Base-by-base conservation (phyloP, 2,113 vertebrate species). In the Coreoperca whiteheadi region DNA sequence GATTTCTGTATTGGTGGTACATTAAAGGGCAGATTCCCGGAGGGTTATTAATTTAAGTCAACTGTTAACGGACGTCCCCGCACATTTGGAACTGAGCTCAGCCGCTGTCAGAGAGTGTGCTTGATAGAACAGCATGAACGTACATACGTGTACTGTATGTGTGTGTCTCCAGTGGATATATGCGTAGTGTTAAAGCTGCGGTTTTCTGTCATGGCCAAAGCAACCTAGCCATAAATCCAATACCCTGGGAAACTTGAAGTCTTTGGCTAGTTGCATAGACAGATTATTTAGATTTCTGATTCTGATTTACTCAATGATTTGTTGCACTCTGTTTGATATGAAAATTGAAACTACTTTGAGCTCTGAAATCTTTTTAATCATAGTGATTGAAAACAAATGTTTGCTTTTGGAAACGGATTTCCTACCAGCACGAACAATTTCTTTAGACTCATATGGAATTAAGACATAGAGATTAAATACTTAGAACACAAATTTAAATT, bases 311-410 rank as follows among this genome's bases (percentile, higher is more conserved):
- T 63, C 69, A 70, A 53, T 74, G 59, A 85, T 66, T 79, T 59
- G 11, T 78, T 82, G 30, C 41, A 28, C 50, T 69, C 12, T 65
- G 72, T 88, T 84, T 90, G 79, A 89, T 74, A 86, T 86, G 65
- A 77, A 86, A 81, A 65, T 37, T n/a, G 8, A 85, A 66, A 73
- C 53, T 14, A 60, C 56, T 64, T 75, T 80, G 32, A 75, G 74
- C 64, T 71, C 41, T 63, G 64, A 82, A 82, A 79, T 81, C 14
- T 69, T 68, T 79, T 69, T 85, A 83, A 81, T 87, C 25, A 46
- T 10, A n/a, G 34, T 81, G 72, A 91, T 85, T 88, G 51, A 69
- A 77, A 89, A 73, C 85, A 93, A 90, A 89, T 86, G 79, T 79
- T 86, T 90, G 46, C 66, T 41, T 87, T 86, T 70, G 54, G 60